Percentiles rank a stretch among this genome's conserved stretches.
Conservation (phyloP, 2,888 invertebrate genomes). For the Drosophila stalkeri region DNA sequence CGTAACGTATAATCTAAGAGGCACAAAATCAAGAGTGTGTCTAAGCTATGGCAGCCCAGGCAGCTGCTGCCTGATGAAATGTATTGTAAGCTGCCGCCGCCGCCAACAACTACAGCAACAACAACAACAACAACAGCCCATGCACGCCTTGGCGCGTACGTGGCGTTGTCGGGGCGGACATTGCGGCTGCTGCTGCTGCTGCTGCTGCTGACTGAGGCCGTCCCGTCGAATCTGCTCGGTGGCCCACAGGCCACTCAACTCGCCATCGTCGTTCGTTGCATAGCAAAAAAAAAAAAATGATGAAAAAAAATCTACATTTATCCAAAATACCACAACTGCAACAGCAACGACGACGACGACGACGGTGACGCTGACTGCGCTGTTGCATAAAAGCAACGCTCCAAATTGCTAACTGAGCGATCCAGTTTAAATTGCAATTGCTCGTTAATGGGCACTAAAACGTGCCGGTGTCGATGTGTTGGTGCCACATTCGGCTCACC, state of each 20-base stretch:
- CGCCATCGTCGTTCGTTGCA: conserved; percentile 44
- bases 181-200: conserved; percentile 39
- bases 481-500: conserved; percentile 33
- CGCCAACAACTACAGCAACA: conserved; percentile 36
- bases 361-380: conserved; percentile 38
- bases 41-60: conserved; percentile 62
- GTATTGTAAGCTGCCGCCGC: conserved; percentile 67
- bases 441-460: conserved; percentile 85
- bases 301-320: conserved; percentile 73
- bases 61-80: conserved; percentile 73
- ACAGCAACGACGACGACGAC: conserved; percentile 16
- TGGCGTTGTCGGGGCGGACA: conserved; percentile 74
- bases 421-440: conserved; percentile 85
- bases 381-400: conserved; percentile 82
- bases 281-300: conserved; percentile 13
- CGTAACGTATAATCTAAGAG: conserved; percentile 78
- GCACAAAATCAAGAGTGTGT: conserved; percentile 76
- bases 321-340: conserved; percentile 72
- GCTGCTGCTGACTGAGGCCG: conserved; percentile 45
- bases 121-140: conserved; percentile 21
- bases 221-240: conserved; percentile 64
- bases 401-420: conserved; percentile 83
- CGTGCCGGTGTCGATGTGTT: conserved; percentile 74
- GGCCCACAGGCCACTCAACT: conserved; percentile 74
- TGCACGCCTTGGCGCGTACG: conserved; percentile 75